phyloP scores from a whole-genome alignment of 2,797 vertebrate genomes.

The Sardinella longiceps region DNA sequence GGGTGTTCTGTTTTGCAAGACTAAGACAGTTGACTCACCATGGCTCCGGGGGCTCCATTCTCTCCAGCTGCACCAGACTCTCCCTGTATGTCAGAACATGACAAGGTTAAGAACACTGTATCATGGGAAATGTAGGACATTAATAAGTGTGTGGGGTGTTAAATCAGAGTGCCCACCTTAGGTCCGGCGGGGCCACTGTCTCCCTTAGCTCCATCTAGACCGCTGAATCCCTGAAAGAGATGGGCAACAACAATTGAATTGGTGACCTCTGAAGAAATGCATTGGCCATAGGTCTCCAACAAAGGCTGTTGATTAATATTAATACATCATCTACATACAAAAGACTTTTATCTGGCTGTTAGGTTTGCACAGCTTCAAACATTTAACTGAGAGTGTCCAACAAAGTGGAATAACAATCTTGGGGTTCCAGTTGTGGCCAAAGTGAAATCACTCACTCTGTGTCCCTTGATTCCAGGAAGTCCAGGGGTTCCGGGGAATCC shows the following conservation, averaged over 20 bases:
- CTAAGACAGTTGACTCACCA: constrained; percentile 76
- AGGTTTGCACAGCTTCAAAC: not conserved
- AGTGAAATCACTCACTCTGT: constrained; percentile 85
- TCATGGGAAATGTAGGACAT: not conserved
- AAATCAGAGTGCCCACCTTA: constrained; percentile 77
- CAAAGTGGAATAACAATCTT: constrained; percentile 26
- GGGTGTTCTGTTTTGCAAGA: not conserved
- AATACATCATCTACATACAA: not conserved
- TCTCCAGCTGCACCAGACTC: constrained; percentile 90
- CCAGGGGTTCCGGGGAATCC: constrained; percentile 98
- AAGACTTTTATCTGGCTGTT: not conserved
- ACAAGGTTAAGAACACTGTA: constrained; percentile 18
- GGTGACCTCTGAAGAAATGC: not conserved
- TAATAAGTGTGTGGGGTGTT: not conserved
- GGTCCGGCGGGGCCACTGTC: constrained; percentile 92
- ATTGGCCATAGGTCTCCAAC: not conserved
- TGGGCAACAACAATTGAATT: not conserved
- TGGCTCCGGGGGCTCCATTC: constrained; percentile 94
- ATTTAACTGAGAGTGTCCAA: not conserved
- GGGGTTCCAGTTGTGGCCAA: not conserved
- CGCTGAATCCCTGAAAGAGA: constrained; percentile 88
- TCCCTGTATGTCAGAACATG: constrained; percentile 73
- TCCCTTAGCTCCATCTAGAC: constrained; percentile 97
- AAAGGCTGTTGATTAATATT: not conserved
- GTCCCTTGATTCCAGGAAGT: constrained; percentile 98